These are phyloP conservation scores for Dolichallabes microphthalmus DNA, from an alignment of 2,113 vertebrate genomes.

Conservation along the genomic window DNA sequence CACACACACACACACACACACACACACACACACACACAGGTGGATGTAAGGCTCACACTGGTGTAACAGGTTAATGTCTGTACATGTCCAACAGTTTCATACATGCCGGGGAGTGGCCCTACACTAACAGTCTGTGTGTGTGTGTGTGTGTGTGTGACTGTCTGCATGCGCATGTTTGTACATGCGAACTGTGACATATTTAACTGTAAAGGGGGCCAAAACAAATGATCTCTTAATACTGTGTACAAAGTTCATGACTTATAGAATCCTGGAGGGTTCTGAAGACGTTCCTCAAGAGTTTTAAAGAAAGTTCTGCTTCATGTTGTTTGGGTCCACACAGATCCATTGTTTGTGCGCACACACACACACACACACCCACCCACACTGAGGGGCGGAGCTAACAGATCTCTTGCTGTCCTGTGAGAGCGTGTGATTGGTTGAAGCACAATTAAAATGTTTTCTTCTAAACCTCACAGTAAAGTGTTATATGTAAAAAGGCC, in stretches of 20 bases:
- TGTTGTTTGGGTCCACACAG: neutral
- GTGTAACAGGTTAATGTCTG: slow-evolving; percentile 24
- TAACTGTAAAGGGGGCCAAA: neutral
- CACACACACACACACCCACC: too few species aligned
- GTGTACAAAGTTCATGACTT: neutral
- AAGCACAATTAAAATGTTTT: neutral
- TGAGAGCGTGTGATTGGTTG: neutral
- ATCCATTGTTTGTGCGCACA: neutral
- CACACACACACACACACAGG: neutral
- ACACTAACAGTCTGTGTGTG: neutral
- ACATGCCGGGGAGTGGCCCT: neutral
- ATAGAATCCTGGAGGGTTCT: neutral
- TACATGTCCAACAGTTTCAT: neutral
- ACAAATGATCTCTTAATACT: neutral
- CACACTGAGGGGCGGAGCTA: neutral
- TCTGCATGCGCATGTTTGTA: neutral
- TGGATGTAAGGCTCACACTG: neutral
- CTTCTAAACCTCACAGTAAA: neutral
- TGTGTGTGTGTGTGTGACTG: too few species aligned
- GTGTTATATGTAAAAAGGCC: neutral
- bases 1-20: neutral
- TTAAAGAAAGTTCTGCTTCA: neutral
- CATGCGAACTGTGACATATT: neutral
- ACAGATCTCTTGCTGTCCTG: neutral
- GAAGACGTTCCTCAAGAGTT: neutral